Evolutionary conservation across 2,113 vertebrate genomes (phyloP), one percentile per base, ranked within the genome.

Genomic region (Anoplopoma fimbria): DNA sequence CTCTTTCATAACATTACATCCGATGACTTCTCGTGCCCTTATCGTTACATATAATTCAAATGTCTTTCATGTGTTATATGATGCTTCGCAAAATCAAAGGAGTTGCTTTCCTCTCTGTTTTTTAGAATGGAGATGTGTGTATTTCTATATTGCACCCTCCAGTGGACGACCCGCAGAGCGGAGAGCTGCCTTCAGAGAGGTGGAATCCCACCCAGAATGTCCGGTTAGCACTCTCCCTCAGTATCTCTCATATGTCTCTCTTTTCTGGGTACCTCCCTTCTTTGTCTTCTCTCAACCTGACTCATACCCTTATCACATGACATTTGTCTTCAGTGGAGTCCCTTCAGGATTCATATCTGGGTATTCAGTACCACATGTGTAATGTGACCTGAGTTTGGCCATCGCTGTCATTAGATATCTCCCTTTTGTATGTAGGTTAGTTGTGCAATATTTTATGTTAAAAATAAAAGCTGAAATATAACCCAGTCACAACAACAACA

Each of bases 151-250:
- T 99, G 23, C 98, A 99, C 80, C 98, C 98, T 0, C 98, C 98
- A 0, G 97, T 99, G 71, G 98, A 99, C 0, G 98, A 99, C 90
- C 98, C 98, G 0, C 98, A 99, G 93, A 99, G 98, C 0, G 98
- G 98, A 93, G 98, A 99, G 92, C 96, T 99, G 87, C 97, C 98
- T 0, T 99, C 98, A 0, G 98, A 99, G 93, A 95, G 98, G 84
- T 99, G 98, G 98, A 99, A 99, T 87, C 98, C 98, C 47, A 99
- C 98, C 4, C 98, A 99, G 94, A 99, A 99, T 0, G 97, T 99
- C 95, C 95, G 98, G 98, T 99, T 78, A 93, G 95, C 25, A 40
- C 14, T 23, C n/a, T n/a, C 17, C 13, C 49, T 73, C 61, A 23
- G 63, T 55, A 63, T 69, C 73, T 76, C 34, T 57, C 64, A 8